Conservation (phyloP, 1,140 invertebrate species). For the Oscheius sp. region DNA sequence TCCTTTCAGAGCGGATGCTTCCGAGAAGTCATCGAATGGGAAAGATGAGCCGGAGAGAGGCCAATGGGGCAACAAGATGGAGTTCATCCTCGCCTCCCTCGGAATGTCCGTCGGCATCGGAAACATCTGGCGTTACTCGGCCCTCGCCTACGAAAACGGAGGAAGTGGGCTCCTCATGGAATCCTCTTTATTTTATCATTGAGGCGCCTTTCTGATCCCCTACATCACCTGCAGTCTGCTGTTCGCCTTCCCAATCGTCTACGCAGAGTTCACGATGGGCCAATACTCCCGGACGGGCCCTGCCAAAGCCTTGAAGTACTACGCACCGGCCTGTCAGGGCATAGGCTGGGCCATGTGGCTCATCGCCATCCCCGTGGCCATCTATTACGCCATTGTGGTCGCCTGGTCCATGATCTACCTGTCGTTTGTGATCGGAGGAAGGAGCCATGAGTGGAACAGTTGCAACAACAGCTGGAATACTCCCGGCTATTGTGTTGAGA, state of each 20-base stretch:
- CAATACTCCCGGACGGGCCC: slow-evolving; percentile 85
- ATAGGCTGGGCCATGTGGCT: slow-evolving; percentile 6
- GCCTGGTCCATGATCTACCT: slow-evolving; percentile 16
- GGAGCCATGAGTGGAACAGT: not conserved
- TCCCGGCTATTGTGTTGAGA: slow-evolving; percentile 75
- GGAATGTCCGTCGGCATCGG: slow-evolving; percentile 73
- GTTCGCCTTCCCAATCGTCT: slow-evolving; percentile 2
- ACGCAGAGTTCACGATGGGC: not conserved
- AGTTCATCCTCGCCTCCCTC: slow-evolving; percentile 85
- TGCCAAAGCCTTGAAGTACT: slow-evolving; percentile 67
- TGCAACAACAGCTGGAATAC: slow-evolving; percentile 10
- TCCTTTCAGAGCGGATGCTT: too few species aligned
- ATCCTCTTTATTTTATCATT: not conserved
- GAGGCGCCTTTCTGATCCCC: not conserved
- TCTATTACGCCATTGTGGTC: slow-evolving; percentile 14
- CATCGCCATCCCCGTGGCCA: not conserved
- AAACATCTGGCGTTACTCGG: slow-evolving; percentile 77
- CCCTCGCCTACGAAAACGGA: slow-evolving; percentile 87
- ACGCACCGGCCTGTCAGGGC: slow-evolving; percentile 10
- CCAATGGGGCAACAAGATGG: slow-evolving; percentile 77
- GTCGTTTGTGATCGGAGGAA: not conserved
- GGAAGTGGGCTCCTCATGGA: slow-evolving; percentile 63
- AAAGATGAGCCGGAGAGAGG: not conserved
- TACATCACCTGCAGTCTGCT: slow-evolving; percentile 15
- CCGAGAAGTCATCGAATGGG: too few species aligned